Evolutionary conservation across 2,888 invertebrate species (phyloP).

Genomic region (Drosophila rellima): DNA sequence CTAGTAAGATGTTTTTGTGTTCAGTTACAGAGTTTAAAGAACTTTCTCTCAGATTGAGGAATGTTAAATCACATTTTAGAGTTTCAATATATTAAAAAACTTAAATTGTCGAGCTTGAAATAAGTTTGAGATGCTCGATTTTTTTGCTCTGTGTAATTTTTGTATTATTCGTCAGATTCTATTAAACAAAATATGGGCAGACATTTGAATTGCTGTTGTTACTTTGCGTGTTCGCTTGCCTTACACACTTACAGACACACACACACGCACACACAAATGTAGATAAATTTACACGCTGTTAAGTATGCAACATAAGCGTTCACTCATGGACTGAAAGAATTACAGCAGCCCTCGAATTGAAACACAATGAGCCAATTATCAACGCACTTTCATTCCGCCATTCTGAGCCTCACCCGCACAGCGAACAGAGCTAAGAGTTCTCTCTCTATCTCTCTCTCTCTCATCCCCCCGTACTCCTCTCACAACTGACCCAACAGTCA

Average conservation of each 20-base stretch:
- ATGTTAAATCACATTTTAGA: too few species aligned
- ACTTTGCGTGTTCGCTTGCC: neutral
- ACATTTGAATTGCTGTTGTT: neutral
- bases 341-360: conserved; percentile 37
- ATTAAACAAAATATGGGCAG: neutral
- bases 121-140: too few species aligned
- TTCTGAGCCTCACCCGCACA: neutral
- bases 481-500: conserved; percentile 15
- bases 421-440: neutral
- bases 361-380: conserved; percentile 31
- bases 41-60: too few species aligned
- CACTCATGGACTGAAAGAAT: conserved; percentile 14
- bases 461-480: neutral
- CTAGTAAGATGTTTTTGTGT: too few species aligned
- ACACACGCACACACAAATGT: neutral
- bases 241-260: too few species aligned
- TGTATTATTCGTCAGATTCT: too few species aligned
- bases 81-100: too few species aligned
- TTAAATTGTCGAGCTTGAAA: too few species aligned
- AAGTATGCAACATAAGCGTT: conserved; percentile 34
- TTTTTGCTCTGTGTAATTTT: too few species aligned
- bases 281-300: conserved; percentile 9
- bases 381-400: conserved; percentile 28
- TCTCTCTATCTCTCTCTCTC: neutral
- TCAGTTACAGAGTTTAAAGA: too few species aligned